Base-by-base conservation (phyloP, 2,797 vertebrate species). In the Onychomys leucogaster region DNA sequence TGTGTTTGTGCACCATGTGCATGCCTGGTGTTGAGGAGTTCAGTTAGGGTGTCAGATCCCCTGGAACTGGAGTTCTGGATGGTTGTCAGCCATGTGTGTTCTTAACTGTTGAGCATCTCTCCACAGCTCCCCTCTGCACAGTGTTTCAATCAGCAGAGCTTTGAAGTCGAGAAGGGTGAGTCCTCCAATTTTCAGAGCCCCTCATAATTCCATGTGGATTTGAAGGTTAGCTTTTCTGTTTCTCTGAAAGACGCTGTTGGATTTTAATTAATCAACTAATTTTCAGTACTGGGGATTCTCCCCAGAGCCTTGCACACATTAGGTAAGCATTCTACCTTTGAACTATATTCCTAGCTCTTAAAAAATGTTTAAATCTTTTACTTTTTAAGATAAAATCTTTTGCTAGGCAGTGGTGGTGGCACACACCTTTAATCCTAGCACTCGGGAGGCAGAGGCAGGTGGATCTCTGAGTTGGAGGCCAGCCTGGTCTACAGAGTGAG, bases 131-230 rank as follows among this genome's bases (percentile, higher is more conserved):
- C 43, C 0, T 73, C 52, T 73, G 8, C 67, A 77, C 59, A 61
- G 13, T 82, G 21, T 84, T 90, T 94, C 91, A 94, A 82, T 92
- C 76, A 76, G 21, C 49, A 9, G 73, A 93, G 65, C 37, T 97
- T 77, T 59, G n/a, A 96, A 91, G 34, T 34, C 37, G 11, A n/a
- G 41, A 90, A 63, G 65, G 67, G 2, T 94, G 46, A 92, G 29
- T 67, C 25, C 59, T 84, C 49, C 27, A 34, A 32, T 95, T 85
- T 94, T 91, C 7, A 49, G 27, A 52, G 37, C 2, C 55, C 46
- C n/a, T 95, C 84, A 29, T 55, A 75, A 78, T 91, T 87, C 63
- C 49, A 12, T 71, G n/a, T 87, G 57, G 86, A 69, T 63, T 76
- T 92, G 81, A 92, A 65, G 41, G 65, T 84, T 80, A 37, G 29